Evolutionary conservation across 2,797 vertebrate genomes (phyloP), one percentile per base, ranked within the genome.

Genomic region (Gadopsis marmoratus): DNA sequence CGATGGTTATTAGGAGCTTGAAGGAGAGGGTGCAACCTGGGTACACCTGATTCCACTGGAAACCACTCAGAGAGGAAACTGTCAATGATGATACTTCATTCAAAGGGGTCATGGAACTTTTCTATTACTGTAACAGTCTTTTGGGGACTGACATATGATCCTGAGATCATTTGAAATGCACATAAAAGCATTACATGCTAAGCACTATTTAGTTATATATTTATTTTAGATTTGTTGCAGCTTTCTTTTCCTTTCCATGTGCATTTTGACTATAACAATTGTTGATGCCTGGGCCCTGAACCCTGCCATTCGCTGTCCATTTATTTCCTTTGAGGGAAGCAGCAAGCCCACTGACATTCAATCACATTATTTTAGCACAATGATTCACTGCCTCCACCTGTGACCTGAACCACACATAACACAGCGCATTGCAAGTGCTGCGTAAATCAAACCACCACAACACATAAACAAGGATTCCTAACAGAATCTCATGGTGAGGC

Each of bases 361-460:
- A 90, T 91, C 90, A 89, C 90, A 93, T 94, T 93, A 94, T 93
- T 93, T 93, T 94, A 89, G 83, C 89, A 89, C 87, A 86, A 58
- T 89, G 93, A 92, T 91, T 92, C 35, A 17, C 84, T 76, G 86
- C 82, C 64, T 93, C 89, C 92, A 93, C 92, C 91, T 93, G 92
- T 93, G 94, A 92, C 90, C 91, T 91, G 88, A 88, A 88, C 84
- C 85, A 78, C 84, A 84, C 78, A 88, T 82, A 89, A 87, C 79
- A 73, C 71, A 83, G 81, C 58, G 78, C 88, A 80, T 83, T 79
- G 86, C 82, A 85, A 84, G 85, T 33, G 64, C 74, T 65, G 87
- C 82, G 82, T 89, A 90, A 91, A 92, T 89, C 89, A 86, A 83
- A 90, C 78, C 81, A 72, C 76, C 56, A 43, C 43, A 66, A 87